phyloP scores from a whole-genome alignment of 2,888 invertebrate genomes.

The Eurytoma adleriae region DNA sequence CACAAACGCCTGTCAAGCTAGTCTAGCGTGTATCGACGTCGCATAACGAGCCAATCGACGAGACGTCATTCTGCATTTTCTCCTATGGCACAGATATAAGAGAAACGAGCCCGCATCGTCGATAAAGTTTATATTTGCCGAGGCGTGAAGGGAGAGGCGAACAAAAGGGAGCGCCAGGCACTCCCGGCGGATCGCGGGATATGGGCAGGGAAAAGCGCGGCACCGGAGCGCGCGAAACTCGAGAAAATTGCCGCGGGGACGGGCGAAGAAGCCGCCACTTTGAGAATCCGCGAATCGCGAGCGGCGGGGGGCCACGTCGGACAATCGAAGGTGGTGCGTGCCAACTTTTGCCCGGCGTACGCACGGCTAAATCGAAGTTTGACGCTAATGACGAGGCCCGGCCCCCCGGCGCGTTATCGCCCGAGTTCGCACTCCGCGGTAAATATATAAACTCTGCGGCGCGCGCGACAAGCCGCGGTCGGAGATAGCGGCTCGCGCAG shows the following conservation, averaged over 20 bases:
- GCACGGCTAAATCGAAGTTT: constrained; percentile 16
- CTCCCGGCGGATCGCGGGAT: constrained; percentile 34
- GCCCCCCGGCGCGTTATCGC: constrained; percentile 27
- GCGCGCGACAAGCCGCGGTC: constrained; percentile 6
- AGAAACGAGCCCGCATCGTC: constrained; percentile 30
- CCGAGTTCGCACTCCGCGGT: constrained; percentile 28
- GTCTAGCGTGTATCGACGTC: no score
- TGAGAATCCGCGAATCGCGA: constrained; percentile 44
- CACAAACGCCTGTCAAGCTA: no score
- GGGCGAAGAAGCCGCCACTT: constrained; percentile 27
- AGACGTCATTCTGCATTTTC: no score
- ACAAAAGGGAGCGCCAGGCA: constrained; percentile 17
- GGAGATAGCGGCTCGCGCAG: constrained; percentile 11
- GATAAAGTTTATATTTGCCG: constrained; percentile 51
- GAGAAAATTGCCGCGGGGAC: constrained; percentile 4
- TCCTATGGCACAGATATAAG: no score
- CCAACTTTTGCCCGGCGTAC: constrained; percentile 19
- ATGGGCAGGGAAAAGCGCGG: constrained; percentile 33
- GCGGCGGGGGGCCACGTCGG: constrained; percentile 10
- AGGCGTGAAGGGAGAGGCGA: no score
- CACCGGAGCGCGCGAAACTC: no score
- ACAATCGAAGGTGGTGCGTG: constrained; percentile 28
- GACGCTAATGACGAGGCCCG: constrained; percentile 38
- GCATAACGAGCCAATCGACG: no score
- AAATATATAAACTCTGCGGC: constrained; percentile 44